Evolutionary conservation across 1,140 invertebrate species (phyloP), one percentile per base, ranked within the genome.

Genomic region (Pseudobourletiella spinata): DNA sequence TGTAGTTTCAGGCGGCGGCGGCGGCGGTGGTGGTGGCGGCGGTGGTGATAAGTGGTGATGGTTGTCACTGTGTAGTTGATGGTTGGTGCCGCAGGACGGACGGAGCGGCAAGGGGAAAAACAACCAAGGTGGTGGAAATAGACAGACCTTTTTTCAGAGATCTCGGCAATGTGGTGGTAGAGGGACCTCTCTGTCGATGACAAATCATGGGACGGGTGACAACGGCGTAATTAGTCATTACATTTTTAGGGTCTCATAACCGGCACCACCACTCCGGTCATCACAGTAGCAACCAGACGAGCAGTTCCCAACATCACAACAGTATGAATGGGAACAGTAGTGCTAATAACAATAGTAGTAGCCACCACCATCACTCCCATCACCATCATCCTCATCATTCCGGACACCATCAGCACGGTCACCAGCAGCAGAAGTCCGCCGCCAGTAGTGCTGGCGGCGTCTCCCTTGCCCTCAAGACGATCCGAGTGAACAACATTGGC

Each of bases 401-500:
- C 42, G 44, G 44, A 26, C 32, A 43, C 32, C 60, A 56, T 48
- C 64, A 51, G 28, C 11, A 48, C 25, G 57, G 57, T n/a, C 57
- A 55, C 57, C 61, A 60, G 55, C 61, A 59, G 35, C 39, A 43
- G 20, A 56, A 66, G 24, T n/a, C n/a, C n/a, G n/a, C n/a, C n/a
- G n/a, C n/a, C n/a, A n/a, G n/a, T n/a, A n/a, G n/a, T n/a, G n/a
- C 55, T 56, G 56, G 57, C 42, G 59, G 50, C 55, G 58, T 65
- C 35, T 51, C 65, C n/a, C 48, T 18, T 51, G 64, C 59, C 15
- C 29, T 65, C 3, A 65, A 63, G 62, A 52, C 60, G 22, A 65
- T 57, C 63, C 43, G 66, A 57, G 54, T 60, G n/a, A n/a, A n/a
- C n/a, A 63, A 54, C 46, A 62, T 55, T 62, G 59, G 61, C 43